Conservation (phyloP, 2,797 vertebrate species). For the Scolopax rusticola region DNA sequence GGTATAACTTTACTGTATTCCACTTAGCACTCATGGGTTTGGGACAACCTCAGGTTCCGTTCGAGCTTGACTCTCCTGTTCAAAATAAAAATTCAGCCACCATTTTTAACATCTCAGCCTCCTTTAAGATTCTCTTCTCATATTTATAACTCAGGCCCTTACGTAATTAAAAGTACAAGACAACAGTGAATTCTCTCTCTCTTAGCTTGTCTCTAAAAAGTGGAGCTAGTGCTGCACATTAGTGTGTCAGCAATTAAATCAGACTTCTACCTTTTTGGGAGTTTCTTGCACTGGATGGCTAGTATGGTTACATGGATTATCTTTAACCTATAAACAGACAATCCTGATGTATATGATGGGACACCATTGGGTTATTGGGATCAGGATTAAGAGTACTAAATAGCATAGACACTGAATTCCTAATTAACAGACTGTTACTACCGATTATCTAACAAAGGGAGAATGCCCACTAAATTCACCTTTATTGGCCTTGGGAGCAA, state of each 20-base stretch:
- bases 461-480: background rate
- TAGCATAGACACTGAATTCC: background rate
- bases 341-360: background rate
- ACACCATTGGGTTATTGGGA: background rate
- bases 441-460: background rate
- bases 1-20: too few species aligned
- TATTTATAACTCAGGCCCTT: background rate
- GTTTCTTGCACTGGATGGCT: background rate
- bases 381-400: background rate
- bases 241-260: too few species aligned
- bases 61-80: too few species aligned
- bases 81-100: too few species aligned
- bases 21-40: too few species aligned
- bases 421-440: background rate
- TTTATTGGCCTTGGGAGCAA: background rate
- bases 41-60: too few species aligned
- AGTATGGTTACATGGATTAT: background rate
- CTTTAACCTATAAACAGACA: background rate
- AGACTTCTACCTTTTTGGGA: background rate
- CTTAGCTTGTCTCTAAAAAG: too few species aligned
- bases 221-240: too few species aligned
- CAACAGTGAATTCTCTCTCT: too few species aligned
- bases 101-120: too few species aligned
- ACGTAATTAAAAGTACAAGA: background rate
- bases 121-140: too few species aligned